These are phyloP conservation scores for Sebastiscus albofasciatus DNA, from an alignment of 2,797 vertebrate genomes.

Conservation along the genomic window DNA sequence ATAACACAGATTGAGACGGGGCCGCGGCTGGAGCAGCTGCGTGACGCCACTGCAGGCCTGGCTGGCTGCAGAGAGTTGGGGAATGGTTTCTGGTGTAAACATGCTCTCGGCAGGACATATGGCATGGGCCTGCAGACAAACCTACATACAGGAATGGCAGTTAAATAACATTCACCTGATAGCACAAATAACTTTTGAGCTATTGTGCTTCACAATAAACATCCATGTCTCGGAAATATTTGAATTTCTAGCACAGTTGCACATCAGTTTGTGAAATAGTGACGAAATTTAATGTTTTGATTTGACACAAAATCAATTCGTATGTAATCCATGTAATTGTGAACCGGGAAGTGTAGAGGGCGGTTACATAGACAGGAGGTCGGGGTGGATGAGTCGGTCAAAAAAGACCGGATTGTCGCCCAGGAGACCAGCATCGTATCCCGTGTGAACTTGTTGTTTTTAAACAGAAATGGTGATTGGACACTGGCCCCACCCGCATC, in stretches of 20 bases:
- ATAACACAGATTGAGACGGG: conserved; percentile 63
- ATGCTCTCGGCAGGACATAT: conserved; percentile 48
- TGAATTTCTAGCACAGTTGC: conserved; percentile 1
- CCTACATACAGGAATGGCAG: conserved; percentile 28
- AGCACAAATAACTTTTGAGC: conserved; percentile 53
- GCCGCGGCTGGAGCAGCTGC: conserved; percentile 38
- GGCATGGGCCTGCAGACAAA: conserved; percentile 36
- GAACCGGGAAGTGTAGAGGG: too few relatives aligned
- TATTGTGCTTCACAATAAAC: conserved; percentile 45
- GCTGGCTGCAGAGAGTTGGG: conserved; percentile 30
- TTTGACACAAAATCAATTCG: too few relatives aligned
- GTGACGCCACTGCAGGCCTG: conserved; percentile 52
- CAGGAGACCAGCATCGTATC: too few relatives aligned
- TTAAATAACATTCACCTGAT: conserved; percentile 56
- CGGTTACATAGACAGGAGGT: too few relatives aligned
- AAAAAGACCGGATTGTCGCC: too few relatives aligned
- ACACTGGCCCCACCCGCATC: too few relatives aligned
- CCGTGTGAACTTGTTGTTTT: too few relatives aligned
- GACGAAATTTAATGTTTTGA: too few relatives aligned
- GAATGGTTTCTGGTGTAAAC: conserved; percentile 60
- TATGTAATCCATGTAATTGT: too few relatives aligned
- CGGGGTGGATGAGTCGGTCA: too few relatives aligned
- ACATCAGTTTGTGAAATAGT: too few relatives aligned
- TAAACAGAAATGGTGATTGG: too few relatives aligned
- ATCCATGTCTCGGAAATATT: conserved; percentile 14